These are phyloP conservation scores for Eulemur macaco DNA, from an alignment of 2,113 vertebrate genomes.

Conservation along the genomic window DNA sequence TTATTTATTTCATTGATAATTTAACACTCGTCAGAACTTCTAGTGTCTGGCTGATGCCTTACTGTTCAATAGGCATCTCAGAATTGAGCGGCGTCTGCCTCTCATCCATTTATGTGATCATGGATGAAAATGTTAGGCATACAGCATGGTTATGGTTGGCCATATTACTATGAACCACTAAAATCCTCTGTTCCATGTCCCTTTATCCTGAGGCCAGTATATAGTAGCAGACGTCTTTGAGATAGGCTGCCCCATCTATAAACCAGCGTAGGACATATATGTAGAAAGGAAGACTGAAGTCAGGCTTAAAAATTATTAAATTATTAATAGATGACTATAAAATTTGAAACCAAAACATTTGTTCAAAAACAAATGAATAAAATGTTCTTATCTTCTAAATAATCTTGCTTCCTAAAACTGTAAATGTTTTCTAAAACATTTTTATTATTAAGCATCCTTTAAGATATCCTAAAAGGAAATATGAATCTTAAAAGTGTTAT, in stretches of 20 bases:
- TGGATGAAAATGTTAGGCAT: background rate
- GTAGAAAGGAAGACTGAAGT: background rate
- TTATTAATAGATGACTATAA: background rate
- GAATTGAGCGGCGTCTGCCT: background rate
- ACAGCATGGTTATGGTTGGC: background rate
- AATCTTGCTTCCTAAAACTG: background rate
- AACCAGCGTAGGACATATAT: background rate
- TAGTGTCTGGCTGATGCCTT: background rate
- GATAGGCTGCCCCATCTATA: background rate
- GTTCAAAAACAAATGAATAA: constrained; percentile 16
- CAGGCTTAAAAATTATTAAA: background rate
- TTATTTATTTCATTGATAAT: constrained; percentile 22
- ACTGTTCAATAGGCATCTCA: constrained; percentile 35
- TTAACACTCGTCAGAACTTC: constrained; percentile 39
- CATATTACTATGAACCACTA: background rate
- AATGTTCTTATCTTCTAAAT: constrained; percentile 36
- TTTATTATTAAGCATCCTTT: constrained; percentile 6
- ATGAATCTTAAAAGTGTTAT: background rate
- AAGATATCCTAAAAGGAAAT: background rate
- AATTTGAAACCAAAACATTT: constrained; percentile 8
- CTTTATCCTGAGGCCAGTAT: background rate
- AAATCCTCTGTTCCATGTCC: background rate
- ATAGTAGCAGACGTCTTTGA: background rate
- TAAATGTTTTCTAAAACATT: background rate
- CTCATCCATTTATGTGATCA: background rate